These are phyloP conservation scores for Chiloscyllium plagiosum DNA, from an alignment of 2,113 vertebrate genomes.

Conservation along the genomic window DNA sequence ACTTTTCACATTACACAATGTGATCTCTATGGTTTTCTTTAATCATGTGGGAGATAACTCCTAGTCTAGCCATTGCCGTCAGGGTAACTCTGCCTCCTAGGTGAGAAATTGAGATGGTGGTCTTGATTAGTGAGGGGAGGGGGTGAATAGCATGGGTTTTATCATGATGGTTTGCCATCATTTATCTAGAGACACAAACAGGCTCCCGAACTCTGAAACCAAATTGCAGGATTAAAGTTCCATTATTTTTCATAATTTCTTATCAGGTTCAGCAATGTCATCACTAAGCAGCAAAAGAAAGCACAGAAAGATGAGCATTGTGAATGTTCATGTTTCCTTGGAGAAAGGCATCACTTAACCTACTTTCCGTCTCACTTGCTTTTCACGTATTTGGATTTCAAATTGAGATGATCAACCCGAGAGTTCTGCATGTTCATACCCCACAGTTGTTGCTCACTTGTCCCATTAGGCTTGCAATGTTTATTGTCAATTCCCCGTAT, in stretches of 20 bases:
- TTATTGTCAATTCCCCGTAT: background rate
- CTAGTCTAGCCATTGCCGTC: too few species aligned
- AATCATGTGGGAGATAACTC: background rate
- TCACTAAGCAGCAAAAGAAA: background rate
- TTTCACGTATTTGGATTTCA: background rate
- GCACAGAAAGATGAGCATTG: background rate
- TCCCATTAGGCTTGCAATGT: too few species aligned
- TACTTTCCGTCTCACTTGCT: background rate
- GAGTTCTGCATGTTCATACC: background rate
- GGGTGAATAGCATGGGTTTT: background rate
- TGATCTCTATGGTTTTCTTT: background rate
- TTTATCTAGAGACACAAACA: background rate
- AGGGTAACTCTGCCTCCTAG: background rate
- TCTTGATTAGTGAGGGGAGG: background rate
- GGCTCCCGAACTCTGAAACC: background rate
- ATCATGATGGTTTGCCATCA: background rate
- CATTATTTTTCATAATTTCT: background rate
- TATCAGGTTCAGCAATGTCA: background rate
- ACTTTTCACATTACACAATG: background rate
- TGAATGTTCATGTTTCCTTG: background rate
- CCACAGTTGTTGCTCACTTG: too few species aligned
- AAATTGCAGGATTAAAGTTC: background rate
- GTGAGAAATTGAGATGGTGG: background rate
- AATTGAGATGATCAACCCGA: background rate
- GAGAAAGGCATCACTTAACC: background rate